Conservation (phyloP, 2,113 vertebrate species). For the Reinhardtius hippoglossoides region DNA sequence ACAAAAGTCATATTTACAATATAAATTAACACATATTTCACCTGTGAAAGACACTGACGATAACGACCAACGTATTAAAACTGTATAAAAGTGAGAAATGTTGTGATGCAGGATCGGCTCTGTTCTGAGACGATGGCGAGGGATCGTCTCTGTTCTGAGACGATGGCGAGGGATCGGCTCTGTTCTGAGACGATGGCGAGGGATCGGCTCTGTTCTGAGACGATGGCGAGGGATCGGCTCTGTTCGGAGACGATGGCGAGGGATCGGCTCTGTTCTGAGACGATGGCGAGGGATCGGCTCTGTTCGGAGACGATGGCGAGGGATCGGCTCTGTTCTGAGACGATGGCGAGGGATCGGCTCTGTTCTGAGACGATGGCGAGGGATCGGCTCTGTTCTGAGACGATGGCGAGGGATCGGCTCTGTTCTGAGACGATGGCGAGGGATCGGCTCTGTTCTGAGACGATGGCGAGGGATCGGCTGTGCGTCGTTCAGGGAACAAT, state of each 20-base stretch:
- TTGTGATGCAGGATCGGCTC: not conserved
- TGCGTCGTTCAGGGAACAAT: conserved; percentile 34
- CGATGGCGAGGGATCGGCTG: conserved; percentile 37
- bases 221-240: conserved; percentile 34
- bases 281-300: conserved; percentile 33
- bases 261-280: no score
- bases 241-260: no score
- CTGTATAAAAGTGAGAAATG: conserved; percentile 58
- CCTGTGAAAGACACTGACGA: conserved; percentile 15
- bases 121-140: conserved; percentile 7
- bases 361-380: conserved; percentile 10
- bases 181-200: no score
- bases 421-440: conserved; percentile 10
- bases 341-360: conserved; percentile 18
- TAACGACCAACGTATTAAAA: conserved; percentile 33
- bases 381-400: conserved; percentile 2
- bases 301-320: conserved; percentile 9
- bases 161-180: conserved; percentile 34
- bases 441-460: conserved; percentile 2
- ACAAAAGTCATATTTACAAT: conserved; percentile 67
- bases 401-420: conserved; percentile 18
- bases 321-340: conserved; percentile 2
- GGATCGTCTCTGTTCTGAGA: no score
- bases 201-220: no score
- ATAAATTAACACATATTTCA: conserved; percentile 75